Conservation (phyloP, 2,797 vertebrate genomes). For the Platyrinchus mystaceus region DNA sequence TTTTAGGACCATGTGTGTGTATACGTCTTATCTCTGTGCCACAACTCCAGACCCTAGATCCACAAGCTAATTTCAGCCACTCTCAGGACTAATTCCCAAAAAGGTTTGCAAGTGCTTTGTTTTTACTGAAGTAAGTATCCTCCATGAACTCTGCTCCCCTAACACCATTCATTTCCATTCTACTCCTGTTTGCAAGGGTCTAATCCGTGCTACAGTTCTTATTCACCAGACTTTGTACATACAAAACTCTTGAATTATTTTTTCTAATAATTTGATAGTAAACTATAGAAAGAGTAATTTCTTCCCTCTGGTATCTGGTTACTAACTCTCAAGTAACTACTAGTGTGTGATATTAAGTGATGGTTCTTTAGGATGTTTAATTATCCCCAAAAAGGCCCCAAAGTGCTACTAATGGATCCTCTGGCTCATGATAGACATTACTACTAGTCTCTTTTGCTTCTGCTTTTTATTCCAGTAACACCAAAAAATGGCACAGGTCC, state of each 20-base stretch:
- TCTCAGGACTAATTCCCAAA: background rate
- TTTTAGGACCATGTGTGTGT: background rate
- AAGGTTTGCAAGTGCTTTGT: background rate
- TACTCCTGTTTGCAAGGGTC: background rate
- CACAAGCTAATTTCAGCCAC: background rate
- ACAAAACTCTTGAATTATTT: background rate
- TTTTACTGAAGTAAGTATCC: background rate
- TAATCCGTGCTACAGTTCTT: background rate
- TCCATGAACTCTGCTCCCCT: background rate
- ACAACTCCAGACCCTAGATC: background rate
- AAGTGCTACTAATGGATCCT: slow-evolving; percentile 45
- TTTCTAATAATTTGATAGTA: background rate
- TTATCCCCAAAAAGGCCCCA: slow-evolving; percentile 11
- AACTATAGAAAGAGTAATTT: background rate
- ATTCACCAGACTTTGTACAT: background rate
- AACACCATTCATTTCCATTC: background rate
- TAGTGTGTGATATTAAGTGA: slow-evolving; percentile 25
- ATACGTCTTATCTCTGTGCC: background rate
- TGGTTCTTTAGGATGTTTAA: slow-evolving; percentile 30
- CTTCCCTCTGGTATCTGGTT: background rate
- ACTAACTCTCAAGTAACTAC: background rate
- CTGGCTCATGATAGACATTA: background rate
- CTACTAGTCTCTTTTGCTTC: background rate
- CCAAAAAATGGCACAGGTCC: background rate
- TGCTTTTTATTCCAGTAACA: slow-evolving; percentile 20